Conservation (phyloP, 1,140 invertebrate genomes). For the Hesperophylax magnus region DNA sequence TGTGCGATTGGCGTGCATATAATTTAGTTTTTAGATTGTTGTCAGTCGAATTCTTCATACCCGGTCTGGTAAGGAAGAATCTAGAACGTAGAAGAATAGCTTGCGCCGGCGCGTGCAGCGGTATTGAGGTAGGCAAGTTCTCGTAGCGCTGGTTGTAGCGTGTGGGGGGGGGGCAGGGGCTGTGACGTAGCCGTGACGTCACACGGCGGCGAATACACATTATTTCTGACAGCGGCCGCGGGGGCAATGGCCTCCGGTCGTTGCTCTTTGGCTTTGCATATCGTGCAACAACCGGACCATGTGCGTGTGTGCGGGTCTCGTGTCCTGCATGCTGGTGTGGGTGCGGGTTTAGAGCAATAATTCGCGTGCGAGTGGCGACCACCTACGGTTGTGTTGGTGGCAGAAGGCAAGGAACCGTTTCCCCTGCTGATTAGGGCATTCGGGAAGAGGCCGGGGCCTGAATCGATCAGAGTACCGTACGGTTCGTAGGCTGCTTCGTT, state of each 20-base stretch:
- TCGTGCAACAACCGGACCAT: conserved; percentile 39
- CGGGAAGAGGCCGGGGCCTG: conserved; percentile 41
- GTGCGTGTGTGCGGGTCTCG: conserved; percentile 23
- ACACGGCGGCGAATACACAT: conserved; percentile 40
- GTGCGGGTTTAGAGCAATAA: conserved; percentile 11
- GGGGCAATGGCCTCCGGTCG: conserved; percentile 54
- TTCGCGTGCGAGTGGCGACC: conserved; percentile 14
- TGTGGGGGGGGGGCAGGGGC: background rate
- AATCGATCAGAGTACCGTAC: conserved; percentile 52
- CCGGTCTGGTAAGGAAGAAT: background rate
- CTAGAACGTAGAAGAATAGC: conserved; percentile 7
- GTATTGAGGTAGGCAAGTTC: conserved; percentile 42
- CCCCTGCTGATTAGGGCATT: conserved; percentile 44
- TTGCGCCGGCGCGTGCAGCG: conserved; percentile 34
- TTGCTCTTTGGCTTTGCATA: conserved; percentile 57
- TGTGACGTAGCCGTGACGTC: conserved; percentile 49
- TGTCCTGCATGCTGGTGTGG: background rate
- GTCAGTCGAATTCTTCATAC: background rate
- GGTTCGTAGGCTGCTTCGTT: conserved; percentile 30
- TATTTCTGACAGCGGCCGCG: conserved; percentile 47
- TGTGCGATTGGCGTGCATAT: too few species aligned
- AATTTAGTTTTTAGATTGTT: too few species aligned
- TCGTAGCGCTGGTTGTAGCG: conserved; percentile 9
- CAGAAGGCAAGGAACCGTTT: conserved; percentile 44
- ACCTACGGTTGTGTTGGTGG: conserved; percentile 1